Evolutionary conservation across 2,113 vertebrate genomes (phyloP), one percentile per base, ranked within the genome.

Genomic region (Ellobius talpinus): DNA sequence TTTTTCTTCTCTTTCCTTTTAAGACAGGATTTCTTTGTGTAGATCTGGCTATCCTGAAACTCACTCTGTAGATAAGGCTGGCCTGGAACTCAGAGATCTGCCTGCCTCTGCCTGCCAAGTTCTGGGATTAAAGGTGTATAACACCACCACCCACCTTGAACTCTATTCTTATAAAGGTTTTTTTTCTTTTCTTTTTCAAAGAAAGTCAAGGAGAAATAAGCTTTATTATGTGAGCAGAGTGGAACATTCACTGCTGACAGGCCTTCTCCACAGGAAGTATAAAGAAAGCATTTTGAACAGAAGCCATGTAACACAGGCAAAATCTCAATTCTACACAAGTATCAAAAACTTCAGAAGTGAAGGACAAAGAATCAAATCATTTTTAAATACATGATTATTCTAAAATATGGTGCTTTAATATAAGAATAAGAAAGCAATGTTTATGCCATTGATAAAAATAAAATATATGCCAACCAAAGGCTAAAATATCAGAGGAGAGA

Each of bases 381-480:
- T 90, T 65, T 81, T n/a, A 72, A 8, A 81, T 72, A 93, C 91
- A 2, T 72, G 39, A 84, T 58, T 95, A 19, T 31, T 94, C 61
- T 65, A 77, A 87, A 74, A 81, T 13, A 14, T 77, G 63, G 12
- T n/a, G 19, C 12, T 58, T 65, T 78, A 52, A 92, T 91, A 66
- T 13, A 81, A 93, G 78, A 7, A 66, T 16, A 87, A 5, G 7
- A 81, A 31, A 31, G 72, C 19, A 68, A 9, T 73, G 21, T 85
- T 79, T 21, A n/a, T 47, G 73, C 6, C 11, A 81, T 36, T 85
- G n/a, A 42, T 16, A 91, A 87, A 94, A 90, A n/a, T 82, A 94
- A 73, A 84, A 88, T 52, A 26, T 21, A 94, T 61, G 19, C 11
- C 11, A 52, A 55, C 13, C 85, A 70, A 23, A 70, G 5, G 31